Base-by-base conservation (phyloP, 2,888 invertebrate species). In the Drosophila cognata region DNA sequence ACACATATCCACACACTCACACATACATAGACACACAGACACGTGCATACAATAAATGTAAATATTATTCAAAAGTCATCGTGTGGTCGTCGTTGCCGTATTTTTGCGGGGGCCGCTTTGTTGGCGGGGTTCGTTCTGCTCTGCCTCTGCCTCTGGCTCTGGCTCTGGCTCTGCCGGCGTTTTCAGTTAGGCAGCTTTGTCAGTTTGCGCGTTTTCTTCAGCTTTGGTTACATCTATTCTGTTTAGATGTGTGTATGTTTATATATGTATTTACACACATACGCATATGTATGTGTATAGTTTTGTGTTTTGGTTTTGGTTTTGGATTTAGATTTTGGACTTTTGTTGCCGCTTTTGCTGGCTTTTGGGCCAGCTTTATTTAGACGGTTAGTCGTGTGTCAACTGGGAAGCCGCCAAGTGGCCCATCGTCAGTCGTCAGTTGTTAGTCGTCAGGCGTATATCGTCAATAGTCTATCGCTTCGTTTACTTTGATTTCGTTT, bases 371-470 rank as follows among this genome's bases (percentile, higher is more conserved):
- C 74, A 80, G 79, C 71, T 81, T 79, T 75, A 77, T 81, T 79
- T 75, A 77, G 88, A 72, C 81, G 81, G 88, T 91, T 90, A 91
- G 91, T 91, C 91, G 91, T 89, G 83, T 86, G 90, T 90, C 91
- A 90, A 87, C 91, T 91, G 90, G 87, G 88, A 82, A 89, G 80
- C 91, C 84, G 90, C 79, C 79, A 84, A 88, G 85, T 88, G 80
- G 71, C 56, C 56, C 60, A 64, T 66, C 61, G 71, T 80, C 58
- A 46, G 52, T 51, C 65, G 65, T 60, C 31, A n/a, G 33, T 21
- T 21, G 21, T 52, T 18, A 38, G 33, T 51, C n/a, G 29, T 62
- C 43, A 38, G 46, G 16, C 46, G 21, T 46, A 46, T 25, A 46
- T 21, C 46, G 46, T 46, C 46, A 16, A 46, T 46, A 46, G 46